These are phyloP conservation scores for Misgurnus anguillicaudatus DNA, from an alignment of 2,113 vertebrate species.

Conservation along the genomic window DNA sequence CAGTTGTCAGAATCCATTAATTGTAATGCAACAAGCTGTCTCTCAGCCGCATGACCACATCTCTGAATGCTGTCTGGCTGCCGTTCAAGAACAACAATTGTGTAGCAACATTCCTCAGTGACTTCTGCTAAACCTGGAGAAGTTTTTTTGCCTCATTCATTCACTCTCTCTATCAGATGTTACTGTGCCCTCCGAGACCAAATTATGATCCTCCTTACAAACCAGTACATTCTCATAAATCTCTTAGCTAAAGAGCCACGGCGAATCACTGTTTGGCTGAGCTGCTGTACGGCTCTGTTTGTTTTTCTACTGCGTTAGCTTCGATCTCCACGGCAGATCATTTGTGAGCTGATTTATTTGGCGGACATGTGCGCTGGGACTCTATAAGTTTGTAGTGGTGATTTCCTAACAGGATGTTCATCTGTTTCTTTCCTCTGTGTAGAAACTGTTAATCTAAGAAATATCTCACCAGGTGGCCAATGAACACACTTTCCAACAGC, in stretches of 20 bases:
- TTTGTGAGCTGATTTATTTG: constrained; percentile 62
- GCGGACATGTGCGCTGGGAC: constrained; percentile 61
- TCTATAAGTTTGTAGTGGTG: constrained; percentile 60
- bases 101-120: constrained; percentile 63
- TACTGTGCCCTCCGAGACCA: constrained; percentile 57
- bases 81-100: constrained; percentile 64
- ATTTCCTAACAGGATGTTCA: constrained; percentile 57
- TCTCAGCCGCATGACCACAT: constrained; percentile 47
- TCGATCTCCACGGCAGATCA: constrained; percentile 59
- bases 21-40: constrained; percentile 46
- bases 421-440: constrained; percentile 14
- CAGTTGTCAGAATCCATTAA: constrained; percentile 16
- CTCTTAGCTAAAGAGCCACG: constrained; percentile 63
- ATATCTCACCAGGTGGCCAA: constrained; percentile 40
- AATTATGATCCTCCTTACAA: constrained; percentile 62
- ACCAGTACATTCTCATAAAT: constrained; percentile 62
- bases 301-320: constrained; percentile 61
- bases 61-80: constrained; percentile 61
- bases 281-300: constrained; percentile 61
- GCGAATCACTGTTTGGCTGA: constrained; percentile 65
- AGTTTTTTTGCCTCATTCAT: constrained; percentile 59
- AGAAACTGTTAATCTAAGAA: constrained; percentile 29
- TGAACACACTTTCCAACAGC: constrained; percentile 31
- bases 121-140: constrained; percentile 60
- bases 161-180: constrained; percentile 47